These are phyloP conservation scores for Pelecanus crispus DNA, from an alignment of 2,113 vertebrate genomes.

Conservation along the genomic window DNA sequence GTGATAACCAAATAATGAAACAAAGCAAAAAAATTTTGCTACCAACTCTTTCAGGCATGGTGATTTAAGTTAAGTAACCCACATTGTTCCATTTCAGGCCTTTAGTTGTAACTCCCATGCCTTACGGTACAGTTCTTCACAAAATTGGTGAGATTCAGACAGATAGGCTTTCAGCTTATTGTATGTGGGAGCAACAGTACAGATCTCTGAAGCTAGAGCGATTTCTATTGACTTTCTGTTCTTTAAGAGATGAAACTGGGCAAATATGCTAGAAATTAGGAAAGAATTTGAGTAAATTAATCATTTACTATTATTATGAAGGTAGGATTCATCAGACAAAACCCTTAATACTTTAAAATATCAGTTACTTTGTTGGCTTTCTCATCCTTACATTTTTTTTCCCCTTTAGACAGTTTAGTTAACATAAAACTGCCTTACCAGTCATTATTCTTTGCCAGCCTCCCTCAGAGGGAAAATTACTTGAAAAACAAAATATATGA, in stretches of 20 bases:
- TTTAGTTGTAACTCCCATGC: not conserved
- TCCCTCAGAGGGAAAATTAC: slow-evolving; percentile 14
- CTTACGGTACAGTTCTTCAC: not conserved
- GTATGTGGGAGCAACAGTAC: not conserved
- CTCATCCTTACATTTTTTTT: not conserved
- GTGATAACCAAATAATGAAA: not conserved
- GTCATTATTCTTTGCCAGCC: not conserved
- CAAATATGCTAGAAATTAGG: not conserved
- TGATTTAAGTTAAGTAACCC: not conserved
- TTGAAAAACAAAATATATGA: slow-evolving; percentile 3
- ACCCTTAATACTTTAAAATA: not conserved
- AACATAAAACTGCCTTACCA: not conserved
- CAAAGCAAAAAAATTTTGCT: not conserved
- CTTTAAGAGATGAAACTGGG: not conserved
- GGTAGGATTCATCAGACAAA: not conserved
- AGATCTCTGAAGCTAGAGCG: not conserved
- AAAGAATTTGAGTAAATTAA: not conserved
- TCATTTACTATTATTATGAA: not conserved
- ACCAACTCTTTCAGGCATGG: not conserved
- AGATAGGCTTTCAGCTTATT: not conserved
- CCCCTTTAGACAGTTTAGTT: not conserved
- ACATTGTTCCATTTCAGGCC: not conserved
- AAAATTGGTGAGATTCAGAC: not conserved
- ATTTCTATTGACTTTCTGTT: not conserved
- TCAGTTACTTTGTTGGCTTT: not conserved